Evolutionary conservation across 2,888 invertebrate genomes (phyloP), one percentile per base, ranked within the genome.

Genomic region (Dynastes maya): DNA sequence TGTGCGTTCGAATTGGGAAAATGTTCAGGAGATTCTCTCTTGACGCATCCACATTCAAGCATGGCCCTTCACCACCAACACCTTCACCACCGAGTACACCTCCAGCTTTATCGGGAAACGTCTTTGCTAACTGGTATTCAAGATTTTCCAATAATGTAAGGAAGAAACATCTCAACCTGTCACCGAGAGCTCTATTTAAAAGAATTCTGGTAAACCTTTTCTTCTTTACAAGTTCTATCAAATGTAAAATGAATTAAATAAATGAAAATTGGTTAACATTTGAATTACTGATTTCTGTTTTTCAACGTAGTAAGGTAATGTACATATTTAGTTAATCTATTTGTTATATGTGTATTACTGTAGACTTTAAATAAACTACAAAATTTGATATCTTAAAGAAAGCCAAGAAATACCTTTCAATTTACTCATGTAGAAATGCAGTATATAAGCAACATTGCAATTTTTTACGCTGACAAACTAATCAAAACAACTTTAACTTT

Each of bases 91-190:
- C 86, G 9, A 83, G 80, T 55, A 85, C 87, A 40, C 86, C 86
- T 4, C 84, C 85, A 29, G 82, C 84, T 22, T 81, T 83, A 8
- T 81, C 81, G 58, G 84, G 84, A 16, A 80, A 79, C 22, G 76
- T 80, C 22, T 83, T 86, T 13, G 84, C 83, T 81, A 86, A 85
- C 79, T 88, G 88, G 88, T 87, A 87, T 79, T 82, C 86, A 1
- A 85, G 85, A 70, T 83, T 88, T 45, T 83, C 87, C 11, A 83
- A 80, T 45, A 86, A 85, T 77, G 84, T 87, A 45, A 86, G 85
- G 68, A 84, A 83, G 75, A 85, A 84, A 78, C 84, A 84, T 65
- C 58, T 81, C 58, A 82, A 80, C 76, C 80, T 86, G 37, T 85
- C 87, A 53, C 86, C 87, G n/a, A 86, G 82, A 78, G 81, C 83